Conservation (phyloP, 2,113 vertebrate species). For the Ameiurus melas region DNA sequence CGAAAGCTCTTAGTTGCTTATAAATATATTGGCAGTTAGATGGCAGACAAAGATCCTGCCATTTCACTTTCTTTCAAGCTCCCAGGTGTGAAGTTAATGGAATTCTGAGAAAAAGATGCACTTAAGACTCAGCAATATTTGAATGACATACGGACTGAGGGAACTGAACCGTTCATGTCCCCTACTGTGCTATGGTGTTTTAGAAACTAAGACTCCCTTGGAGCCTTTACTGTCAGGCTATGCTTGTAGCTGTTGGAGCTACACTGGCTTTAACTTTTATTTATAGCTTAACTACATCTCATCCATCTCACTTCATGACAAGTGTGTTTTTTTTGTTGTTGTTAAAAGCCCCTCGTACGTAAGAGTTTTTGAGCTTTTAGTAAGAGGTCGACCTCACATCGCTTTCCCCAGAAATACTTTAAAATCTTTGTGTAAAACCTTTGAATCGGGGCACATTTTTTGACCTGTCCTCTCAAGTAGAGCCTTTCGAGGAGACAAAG, state of each 20-base stretch:
- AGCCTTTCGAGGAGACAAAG: not conserved
- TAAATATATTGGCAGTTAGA: not conserved
- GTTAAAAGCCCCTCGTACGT: constrained; percentile 12
- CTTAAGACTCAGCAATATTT: not conserved
- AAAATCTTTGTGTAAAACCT: constrained; percentile 10
- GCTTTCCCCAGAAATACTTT: not conserved
- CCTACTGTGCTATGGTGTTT: constrained; percentile 30
- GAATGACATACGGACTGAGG: not conserved
- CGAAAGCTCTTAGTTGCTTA: not conserved
- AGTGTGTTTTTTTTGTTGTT: not conserved
- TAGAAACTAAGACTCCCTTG: constrained; percentile 37
- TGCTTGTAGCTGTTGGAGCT: not conserved
- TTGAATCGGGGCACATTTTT: not conserved
- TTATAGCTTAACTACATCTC: constrained; percentile 14
- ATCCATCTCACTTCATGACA: constrained; percentile 29
- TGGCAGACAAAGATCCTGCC: not conserved
- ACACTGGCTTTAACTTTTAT: constrained; percentile 12
- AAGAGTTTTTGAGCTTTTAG: constrained; percentile 4
- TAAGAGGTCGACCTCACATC: not conserved
- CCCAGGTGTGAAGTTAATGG: constrained; percentile 30
- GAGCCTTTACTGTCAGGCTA: constrained; percentile 7
- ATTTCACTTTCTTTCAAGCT: constrained; percentile 1
- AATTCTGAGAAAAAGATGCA: constrained; percentile 20
- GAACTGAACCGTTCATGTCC: constrained; percentile 2
- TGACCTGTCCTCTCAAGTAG: not conserved